Evolutionary conservation across 2,888 invertebrate species (phyloP).

Genomic region (Acrocera orbiculus): DNA sequence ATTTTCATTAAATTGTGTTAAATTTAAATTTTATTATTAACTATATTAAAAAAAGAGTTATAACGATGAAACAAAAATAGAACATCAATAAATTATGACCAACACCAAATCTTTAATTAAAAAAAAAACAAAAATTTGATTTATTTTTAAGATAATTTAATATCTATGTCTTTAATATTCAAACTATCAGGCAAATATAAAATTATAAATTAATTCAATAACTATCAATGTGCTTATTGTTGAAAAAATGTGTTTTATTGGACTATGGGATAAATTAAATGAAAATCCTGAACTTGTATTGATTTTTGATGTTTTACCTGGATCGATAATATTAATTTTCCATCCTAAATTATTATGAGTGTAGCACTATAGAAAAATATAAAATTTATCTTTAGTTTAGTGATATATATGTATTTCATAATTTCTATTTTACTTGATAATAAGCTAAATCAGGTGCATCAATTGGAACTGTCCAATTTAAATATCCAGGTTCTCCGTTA

Average conservation of each 20-base stretch:
- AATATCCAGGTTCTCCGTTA: conserved; percentile 52
- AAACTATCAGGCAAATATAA: conserved; percentile 26
- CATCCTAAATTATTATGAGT: conserved; percentile 83
- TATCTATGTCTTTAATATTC: conserved; percentile 5
- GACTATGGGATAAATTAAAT: conserved; percentile 7
- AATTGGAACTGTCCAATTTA: conserved; percentile 72
- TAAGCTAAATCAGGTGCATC: conserved; percentile 72
- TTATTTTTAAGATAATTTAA: neutral
- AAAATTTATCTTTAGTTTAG: neutral
- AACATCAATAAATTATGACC: no score
- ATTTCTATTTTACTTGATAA: conserved; percentile 51
- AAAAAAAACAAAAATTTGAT: no score
- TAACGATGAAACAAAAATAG: no score
- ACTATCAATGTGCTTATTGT: conserved; percentile 24
- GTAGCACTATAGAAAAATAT: conserved; percentile 51
- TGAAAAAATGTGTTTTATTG: conserved; percentile 15
- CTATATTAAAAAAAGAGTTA: no score
- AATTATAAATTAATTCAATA: conserved; percentile 13
- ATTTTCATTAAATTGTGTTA: no score
- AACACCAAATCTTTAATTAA: no score
- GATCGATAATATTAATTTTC: conserved; percentile 77
- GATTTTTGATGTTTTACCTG: conserved; percentile 30
- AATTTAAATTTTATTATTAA: no score
- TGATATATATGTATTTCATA: no score
- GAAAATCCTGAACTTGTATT: conserved; percentile 2